Conservation (phyloP, 2,888 invertebrate genomes). For the Brachyptera risi region DNA sequence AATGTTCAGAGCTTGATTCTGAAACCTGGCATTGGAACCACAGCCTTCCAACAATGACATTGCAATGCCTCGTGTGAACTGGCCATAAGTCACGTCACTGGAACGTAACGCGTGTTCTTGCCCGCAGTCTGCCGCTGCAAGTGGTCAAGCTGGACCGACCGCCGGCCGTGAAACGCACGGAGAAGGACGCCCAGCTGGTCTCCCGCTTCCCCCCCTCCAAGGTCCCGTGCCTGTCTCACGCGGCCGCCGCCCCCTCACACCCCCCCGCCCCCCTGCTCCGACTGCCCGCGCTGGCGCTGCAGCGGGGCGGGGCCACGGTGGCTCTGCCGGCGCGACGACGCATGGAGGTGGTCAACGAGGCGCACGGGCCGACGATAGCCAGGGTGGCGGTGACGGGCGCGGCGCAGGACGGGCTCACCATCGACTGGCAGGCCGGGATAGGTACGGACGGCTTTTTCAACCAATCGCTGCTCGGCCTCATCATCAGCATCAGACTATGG, state of each 20-base stretch:
- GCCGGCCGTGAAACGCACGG: slow-evolving; percentile 18
- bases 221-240: background rate
- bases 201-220: slow-evolving; percentile 9
- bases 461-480: too few relatives aligned
- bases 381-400: background rate
- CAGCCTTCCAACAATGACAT: too few relatives aligned
- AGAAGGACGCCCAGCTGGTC: background rate
- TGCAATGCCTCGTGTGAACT: too few relatives aligned
- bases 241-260: slow-evolving; percentile 1
- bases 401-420: background rate
- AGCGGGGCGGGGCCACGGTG: background rate
- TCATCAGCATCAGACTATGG: too few relatives aligned
- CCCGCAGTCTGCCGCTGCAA: background rate
- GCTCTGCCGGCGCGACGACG: background rate
- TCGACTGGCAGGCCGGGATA: slow-evolving; percentile 21
- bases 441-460: too few relatives aligned
- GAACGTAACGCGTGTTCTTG: too few relatives aligned
- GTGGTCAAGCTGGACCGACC: slow-evolving; percentile 16
- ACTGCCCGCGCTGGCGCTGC: background rate
- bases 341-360: background rate
- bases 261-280: background rate
- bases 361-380: background rate
- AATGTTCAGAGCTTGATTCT: too few relatives aligned
- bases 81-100: too few relatives aligned
- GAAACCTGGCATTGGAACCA: too few relatives aligned